Evolutionary conservation across 2,113 vertebrate species (phyloP), one percentile per base, ranked within the genome.

Genomic region (Tapirus terrestris): DNA sequence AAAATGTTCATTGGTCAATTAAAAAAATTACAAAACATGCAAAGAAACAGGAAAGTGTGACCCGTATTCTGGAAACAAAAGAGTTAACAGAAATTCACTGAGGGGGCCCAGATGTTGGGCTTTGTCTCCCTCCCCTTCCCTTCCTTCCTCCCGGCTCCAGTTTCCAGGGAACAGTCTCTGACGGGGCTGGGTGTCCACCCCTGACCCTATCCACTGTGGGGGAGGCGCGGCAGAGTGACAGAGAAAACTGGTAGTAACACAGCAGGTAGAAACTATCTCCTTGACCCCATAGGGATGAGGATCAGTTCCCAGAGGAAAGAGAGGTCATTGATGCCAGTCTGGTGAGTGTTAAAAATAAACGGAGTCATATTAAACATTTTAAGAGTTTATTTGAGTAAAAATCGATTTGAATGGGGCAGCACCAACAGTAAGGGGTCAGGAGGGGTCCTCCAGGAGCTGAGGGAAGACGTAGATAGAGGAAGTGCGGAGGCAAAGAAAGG

Each of bases 161-260:
- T 77, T 84, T 48, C 60, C 51, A 68, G 48, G 21, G 61, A 68
- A 45, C 36, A 61, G 61, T 25, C 45, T 60, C 39, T n/a, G 48
- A 21, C 4, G 2, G 18, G 43, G 77, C 20, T 18, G 43, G 8
- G 13, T 31, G 7, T 65, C 48, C 36, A 65, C 45, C 45, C 31
- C 1, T 33, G 27, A 77, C 23, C 51, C 43, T 53, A 33, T 45
- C 60, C n/a, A 18, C 36, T 29, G 25, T 25, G 20, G 21, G 27
- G 51, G 45, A 58, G 45, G 7, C 11, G 12, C 0, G 0, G 1
- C 7, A 39, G n/a, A 9, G 5, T 4, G 39, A 11, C 21, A 53
- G 70, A 88, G 83, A 80, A 72, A 43, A 89, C 25, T 0, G 39
- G 11, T 25, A 45, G n/a, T 14, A 20, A 58, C 7, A 7, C 0